phyloP scores from a whole-genome alignment of 1,140 invertebrate species.

The Cylas formicarius region DNA sequence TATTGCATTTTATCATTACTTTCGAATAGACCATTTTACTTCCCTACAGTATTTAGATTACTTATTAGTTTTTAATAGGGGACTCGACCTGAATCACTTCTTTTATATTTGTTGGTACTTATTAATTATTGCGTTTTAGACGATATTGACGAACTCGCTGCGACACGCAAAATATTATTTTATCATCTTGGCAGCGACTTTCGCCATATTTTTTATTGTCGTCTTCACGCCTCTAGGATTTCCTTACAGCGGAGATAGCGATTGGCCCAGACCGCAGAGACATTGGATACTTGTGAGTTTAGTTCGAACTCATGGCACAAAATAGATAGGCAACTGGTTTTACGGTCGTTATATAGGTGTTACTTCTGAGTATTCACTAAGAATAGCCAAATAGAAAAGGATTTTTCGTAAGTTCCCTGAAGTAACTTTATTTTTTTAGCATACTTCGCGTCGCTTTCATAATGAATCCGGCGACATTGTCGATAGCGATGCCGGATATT shows the following conservation, averaged over 20 bases:
- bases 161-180: slow-evolving; percentile 28
- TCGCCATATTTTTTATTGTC: slow-evolving; percentile 30
- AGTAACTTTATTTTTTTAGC: slow-evolving; percentile 40
- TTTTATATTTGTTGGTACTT: too few relatives aligned
- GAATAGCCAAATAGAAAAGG: too few relatives aligned
- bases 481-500: slow-evolving; percentile 49
- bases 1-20: too few relatives aligned
- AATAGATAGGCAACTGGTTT: too few relatives aligned
- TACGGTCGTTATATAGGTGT: too few relatives aligned
- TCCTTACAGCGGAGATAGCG: slow-evolving; percentile 44
- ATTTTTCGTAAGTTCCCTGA: slow-evolving; percentile 15
- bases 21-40: too few relatives aligned
- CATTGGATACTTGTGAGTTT: slow-evolving; percentile 42
- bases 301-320: too few relatives aligned
- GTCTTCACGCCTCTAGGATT: slow-evolving; percentile 45
- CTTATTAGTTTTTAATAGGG: too few relatives aligned
- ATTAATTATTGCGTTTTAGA: slow-evolving; percentile 27
- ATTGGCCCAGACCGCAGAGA: slow-evolving; percentile 41
- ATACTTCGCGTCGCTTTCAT: slow-evolving; percentile 47
- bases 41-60: too few relatives aligned
- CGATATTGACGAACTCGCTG: slow-evolving; percentile 26
- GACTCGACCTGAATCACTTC: too few relatives aligned
- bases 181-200: slow-evolving; percentile 23
- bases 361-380: too few relatives aligned
- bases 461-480: slow-evolving; percentile 37